Evolutionary conservation across 2,888 invertebrate species (phyloP).

Genomic region (Cephus pygmeus): DNA sequence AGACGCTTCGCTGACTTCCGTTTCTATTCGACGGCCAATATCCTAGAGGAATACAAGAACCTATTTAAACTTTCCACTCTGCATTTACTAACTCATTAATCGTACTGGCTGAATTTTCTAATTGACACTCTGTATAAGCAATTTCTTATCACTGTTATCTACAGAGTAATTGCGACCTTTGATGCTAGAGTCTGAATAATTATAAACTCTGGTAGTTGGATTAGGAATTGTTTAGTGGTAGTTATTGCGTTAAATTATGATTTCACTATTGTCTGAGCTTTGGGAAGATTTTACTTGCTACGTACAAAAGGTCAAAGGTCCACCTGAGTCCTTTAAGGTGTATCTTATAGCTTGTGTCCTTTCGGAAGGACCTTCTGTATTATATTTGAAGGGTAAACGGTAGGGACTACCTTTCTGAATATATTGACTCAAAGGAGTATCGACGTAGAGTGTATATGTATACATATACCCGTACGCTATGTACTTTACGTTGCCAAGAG

Average conservation of each 20-base stretch:
- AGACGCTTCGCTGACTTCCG: neutral
- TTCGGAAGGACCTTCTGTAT: neutral
- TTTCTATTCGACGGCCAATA: neutral
- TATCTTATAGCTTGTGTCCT: neutral
- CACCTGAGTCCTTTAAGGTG: neutral
- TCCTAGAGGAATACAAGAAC: neutral
- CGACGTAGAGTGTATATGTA: neutral
- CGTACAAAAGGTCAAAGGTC: neutral
- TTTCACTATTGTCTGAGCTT: neutral
- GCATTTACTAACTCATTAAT: neutral
- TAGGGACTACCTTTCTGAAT: neutral
- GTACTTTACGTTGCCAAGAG: neutral
- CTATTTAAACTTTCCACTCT: neutral
- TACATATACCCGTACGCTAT: neutral
- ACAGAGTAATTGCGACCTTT: neutral
- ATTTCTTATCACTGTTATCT: neutral
- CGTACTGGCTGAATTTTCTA: neutral
- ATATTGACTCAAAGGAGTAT: conserved; percentile 4
- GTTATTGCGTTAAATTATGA: neutral
- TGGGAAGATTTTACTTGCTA: neutral
- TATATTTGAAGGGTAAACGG: neutral
- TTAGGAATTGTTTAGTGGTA: neutral
- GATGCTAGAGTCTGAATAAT: neutral
- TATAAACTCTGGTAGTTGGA: neutral
- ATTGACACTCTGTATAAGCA: neutral